Conservation (phyloP, 2,113 vertebrate species). For the Ornithorhynchus anatinus region DNA sequence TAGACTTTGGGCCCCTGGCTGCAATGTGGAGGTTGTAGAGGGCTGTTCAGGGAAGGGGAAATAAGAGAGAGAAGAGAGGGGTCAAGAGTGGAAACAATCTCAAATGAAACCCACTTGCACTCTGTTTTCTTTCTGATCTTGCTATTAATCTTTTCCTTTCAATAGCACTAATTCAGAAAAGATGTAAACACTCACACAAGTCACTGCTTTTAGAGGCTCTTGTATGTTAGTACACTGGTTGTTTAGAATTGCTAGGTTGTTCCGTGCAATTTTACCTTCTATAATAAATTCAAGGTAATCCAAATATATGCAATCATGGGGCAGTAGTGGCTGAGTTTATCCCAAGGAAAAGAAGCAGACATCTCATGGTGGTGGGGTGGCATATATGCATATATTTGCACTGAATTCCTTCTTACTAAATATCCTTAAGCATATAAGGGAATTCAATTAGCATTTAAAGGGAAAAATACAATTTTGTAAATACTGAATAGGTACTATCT, state of each 20-base stretch:
- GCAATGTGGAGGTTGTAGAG: neutral
- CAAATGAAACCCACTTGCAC: neutral
- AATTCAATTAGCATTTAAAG: too few relatives aligned
- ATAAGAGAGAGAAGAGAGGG: neutral
- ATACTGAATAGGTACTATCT: too few relatives aligned
- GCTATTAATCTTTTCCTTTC: neutral
- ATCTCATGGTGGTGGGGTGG: neutral
- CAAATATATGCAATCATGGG: neutral
- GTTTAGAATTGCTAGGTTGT: neutral
- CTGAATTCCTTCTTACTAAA: too few relatives aligned
- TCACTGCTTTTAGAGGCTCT: neutral
- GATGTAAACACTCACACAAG: neutral
- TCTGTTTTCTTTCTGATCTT: neutral
- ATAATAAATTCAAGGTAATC: fast-evolving
- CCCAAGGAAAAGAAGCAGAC: neutral
- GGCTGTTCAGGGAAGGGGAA: neutral
- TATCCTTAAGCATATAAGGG: too few relatives aligned
- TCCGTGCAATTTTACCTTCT: neutral
- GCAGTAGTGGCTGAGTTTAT: neutral
- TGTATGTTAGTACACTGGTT: neutral
- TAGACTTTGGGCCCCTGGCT: too few relatives aligned
- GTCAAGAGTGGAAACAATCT: neutral
- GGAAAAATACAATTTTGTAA: too few relatives aligned
- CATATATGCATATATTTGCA: too few relatives aligned
- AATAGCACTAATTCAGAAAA: neutral